These are phyloP conservation scores for Hypotaenidia okinawae DNA, from an alignment of 2,797 vertebrate species.

Conservation along the genomic window DNA sequence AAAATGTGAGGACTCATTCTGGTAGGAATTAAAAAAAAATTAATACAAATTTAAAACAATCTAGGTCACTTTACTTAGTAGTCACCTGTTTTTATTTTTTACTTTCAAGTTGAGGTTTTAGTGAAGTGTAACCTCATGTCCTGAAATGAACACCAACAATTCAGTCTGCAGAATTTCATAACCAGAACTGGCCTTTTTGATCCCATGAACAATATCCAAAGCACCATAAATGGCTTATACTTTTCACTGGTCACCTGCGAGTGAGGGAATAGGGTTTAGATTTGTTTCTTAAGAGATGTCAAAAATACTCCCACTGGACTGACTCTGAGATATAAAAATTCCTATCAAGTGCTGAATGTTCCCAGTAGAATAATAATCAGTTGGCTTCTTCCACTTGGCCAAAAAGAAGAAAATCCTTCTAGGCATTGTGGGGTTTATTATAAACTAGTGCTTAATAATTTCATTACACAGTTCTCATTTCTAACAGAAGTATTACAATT, in stretches of 20 bases:
- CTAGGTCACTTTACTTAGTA: neutral
- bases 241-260: neutral
- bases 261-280: neutral
- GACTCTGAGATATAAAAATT: neutral
- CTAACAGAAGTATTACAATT: fast-evolving
- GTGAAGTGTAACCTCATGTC: neutral
- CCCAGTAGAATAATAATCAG: neutral
- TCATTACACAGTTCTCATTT: neutral
- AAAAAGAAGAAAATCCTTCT: neutral
- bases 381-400: neutral
- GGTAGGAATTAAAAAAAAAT: neutral
- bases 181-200: neutral
- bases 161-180: neutral
- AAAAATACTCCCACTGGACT: neutral
- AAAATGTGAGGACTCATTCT: neutral
- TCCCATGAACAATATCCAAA: neutral
- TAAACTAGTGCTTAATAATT: neutral
- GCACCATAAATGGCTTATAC: neutral
- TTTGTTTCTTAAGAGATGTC: neutral
- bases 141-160: neutral
- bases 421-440: fast-evolving
- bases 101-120: neutral
- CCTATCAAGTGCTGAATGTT: neutral
- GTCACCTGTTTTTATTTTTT: neutral
- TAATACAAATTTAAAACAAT: neutral